Evolutionary conservation across 35 echinoderm and acorn worm species (phyloP), one percentile per base, ranked within the genome.

Genomic region (Amphiura filiformis): DNA sequence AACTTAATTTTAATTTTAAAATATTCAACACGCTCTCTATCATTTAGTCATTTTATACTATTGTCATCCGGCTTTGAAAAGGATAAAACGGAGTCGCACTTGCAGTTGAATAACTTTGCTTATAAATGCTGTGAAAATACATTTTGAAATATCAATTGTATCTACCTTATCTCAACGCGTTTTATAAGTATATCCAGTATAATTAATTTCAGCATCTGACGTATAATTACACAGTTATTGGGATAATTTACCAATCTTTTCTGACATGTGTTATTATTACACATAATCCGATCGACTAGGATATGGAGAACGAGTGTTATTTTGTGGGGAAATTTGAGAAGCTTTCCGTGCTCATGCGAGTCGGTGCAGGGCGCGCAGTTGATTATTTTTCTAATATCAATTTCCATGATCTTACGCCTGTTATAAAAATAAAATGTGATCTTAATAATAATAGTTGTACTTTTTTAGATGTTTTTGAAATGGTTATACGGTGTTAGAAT

Each of bases 301-400:
- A 23, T 26, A 70, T 11, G 7, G 61, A 70, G 11, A 18, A 70
- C 28, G 28, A 70, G 61, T 70, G 61, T 70, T 70, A 70, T 70
- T 70, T 70, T n/a, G 61, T 5, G 61, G 4, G 15, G 61, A 70
- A 70, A 70, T n/a, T 70, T 70, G 61, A 70, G 61, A 70, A n/a
- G 61, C 2, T 30, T 70, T 4, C 28, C 61, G 61, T 70, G 61
- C 61, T 70, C 61, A 23, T 4, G 61, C 61, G 61, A 70, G 61
- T 70, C 9, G 61, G 17, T 70, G 4, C 61, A 26, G 61, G 28
- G 61, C 61, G 15, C 61, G 26, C 1, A n/a, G 17, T n/a, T 70
- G 61, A 70, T 70, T 70, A 70, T 70, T 70, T 70, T 11, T 70
- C 61, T 30, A 70, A 70, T 70, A 70, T 70, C 61, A 70, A 70